A percentile compares a stretch with the other conserved stretches of the same genome.
Evolutionary conservation across 2,797 vertebrate genomes (phyloP).

Genomic region (Bradypodion ventrale): DNA sequence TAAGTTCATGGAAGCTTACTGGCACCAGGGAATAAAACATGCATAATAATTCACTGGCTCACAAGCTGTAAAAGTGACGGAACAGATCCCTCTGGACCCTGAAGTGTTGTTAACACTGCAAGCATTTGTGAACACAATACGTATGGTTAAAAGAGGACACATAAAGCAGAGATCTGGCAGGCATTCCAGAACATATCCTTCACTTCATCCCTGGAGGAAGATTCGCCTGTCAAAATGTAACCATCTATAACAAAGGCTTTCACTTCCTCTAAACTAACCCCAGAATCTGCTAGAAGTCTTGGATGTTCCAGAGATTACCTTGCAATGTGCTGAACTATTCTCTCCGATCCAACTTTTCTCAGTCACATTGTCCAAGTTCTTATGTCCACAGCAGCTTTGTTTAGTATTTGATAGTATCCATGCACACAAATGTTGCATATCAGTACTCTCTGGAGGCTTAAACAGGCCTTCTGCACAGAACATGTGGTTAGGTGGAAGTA

Average conservation of each 20-base stretch:
- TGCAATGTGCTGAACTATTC: slow-evolving; percentile 22
- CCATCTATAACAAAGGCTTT: slow-evolving; percentile 31
- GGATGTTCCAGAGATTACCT: slow-evolving; percentile 30
- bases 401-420: slow-evolving; percentile 41
- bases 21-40: slow-evolving; percentile 10
- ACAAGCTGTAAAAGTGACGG: slow-evolving; percentile 23
- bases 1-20: slow-evolving; percentile 7
- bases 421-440: slow-evolving; percentile 46
- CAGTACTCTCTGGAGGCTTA: slow-evolving; percentile 22
- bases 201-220: slow-evolving; percentile 28
- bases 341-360: slow-evolving; percentile 22
- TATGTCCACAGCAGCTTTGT: slow-evolving; percentile 29
- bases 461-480: slow-evolving; percentile 22
- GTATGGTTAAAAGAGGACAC: slow-evolving; percentile 33
- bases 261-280: slow-evolving; percentile 43
- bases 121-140: slow-evolving; percentile 36
- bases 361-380: slow-evolving; percentile 10
- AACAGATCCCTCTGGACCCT: slow-evolving; percentile 12
- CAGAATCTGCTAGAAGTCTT: slow-evolving; percentile 25
- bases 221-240: slow-evolving; percentile 41
- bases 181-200: slow-evolving; percentile 33
- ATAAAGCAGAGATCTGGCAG: slow-evolving; percentile 43
- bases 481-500: slow-evolving; percentile 33
- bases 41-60: slow-evolving; percentile 25
- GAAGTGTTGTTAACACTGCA: slow-evolving; percentile 41